These are phyloP conservation scores for Linyphia triangularis DNA, from an alignment of 2,888 invertebrate species.

Conservation along the genomic window DNA sequence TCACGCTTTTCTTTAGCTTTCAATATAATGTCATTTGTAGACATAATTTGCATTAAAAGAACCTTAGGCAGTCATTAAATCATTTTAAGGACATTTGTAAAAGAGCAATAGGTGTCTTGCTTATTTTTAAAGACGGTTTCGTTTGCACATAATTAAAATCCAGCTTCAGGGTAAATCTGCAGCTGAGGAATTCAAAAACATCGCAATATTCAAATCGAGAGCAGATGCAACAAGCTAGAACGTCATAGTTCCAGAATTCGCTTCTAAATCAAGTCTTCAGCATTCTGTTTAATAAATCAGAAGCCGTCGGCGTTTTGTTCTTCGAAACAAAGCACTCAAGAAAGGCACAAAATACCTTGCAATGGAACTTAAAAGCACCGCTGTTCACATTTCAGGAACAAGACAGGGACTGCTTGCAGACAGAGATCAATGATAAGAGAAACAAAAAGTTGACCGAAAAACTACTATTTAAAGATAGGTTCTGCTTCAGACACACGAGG, in stretches of 20 bases:
- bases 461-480: slow-evolving; percentile 48
- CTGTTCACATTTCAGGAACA: not conserved
- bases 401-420: too few species aligned
- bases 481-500: not conserved
- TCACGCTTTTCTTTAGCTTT: too few species aligned
- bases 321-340: not conserved
- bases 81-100: too few species aligned
- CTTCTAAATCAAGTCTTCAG: not conserved
- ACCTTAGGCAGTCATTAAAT: too few species aligned
- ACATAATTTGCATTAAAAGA: too few species aligned
- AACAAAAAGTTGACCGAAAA: slow-evolving; percentile 24
- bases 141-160: too few species aligned
- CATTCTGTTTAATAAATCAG: not conserved
- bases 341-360: not conserved
- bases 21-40: too few species aligned
- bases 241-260: not conserved
- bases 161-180: too few species aligned
- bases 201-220: too few species aligned
- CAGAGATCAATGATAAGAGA: slow-evolving; percentile 25
- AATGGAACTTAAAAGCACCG: not conserved
- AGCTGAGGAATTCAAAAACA: too few species aligned
- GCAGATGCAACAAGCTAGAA: not conserved
- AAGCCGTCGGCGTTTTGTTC: not conserved
- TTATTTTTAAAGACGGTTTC: too few species aligned
- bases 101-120: too few species aligned